Conservation (phyloP, 64 coral and sea anemone genomes). For the Montipora foliosa region DNA sequence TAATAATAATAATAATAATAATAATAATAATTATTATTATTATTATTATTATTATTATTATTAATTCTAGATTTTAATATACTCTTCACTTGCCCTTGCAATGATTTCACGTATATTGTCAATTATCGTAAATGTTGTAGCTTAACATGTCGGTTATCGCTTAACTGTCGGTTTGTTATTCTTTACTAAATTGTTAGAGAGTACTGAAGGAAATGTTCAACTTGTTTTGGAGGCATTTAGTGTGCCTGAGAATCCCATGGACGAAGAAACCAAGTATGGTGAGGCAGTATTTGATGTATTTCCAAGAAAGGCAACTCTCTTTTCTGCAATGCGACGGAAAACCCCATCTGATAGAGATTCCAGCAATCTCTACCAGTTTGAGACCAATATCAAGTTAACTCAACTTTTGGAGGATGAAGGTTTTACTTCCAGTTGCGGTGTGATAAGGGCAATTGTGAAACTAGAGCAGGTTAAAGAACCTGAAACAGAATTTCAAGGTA, state of each 20-base stretch:
- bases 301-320: slow-evolving; percentile 15
- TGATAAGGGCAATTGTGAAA: background rate
- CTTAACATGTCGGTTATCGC: too few relatives aligned
- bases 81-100: too few relatives aligned
- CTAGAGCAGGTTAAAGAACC: background rate
- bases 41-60: too few relatives aligned
- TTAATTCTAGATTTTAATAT: too few relatives aligned
- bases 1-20: too few relatives aligned
- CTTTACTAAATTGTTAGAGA: background rate
- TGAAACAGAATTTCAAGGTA: background rate
- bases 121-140: too few relatives aligned
- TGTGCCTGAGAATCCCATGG: slow-evolving; percentile 31
- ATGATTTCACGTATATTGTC: too few relatives aligned
- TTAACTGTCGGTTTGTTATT: background rate
- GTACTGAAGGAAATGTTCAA: slow-evolving; percentile 26
- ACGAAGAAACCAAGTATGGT: slow-evolving; percentile 53
- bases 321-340: background rate
- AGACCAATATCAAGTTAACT: slow-evolving; percentile 33
- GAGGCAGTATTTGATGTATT: slow-evolving; percentile 47
- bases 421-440: background rate
- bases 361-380: slow-evolving; percentile 26
- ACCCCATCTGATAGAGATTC: background rate
- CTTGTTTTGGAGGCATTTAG: slow-evolving; percentile 43
- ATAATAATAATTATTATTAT: too few relatives aligned
- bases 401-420: slow-evolving; percentile 8